Base-by-base conservation (phyloP, 2,888 invertebrate genomes). In the Amphipoea oculea region DNA sequence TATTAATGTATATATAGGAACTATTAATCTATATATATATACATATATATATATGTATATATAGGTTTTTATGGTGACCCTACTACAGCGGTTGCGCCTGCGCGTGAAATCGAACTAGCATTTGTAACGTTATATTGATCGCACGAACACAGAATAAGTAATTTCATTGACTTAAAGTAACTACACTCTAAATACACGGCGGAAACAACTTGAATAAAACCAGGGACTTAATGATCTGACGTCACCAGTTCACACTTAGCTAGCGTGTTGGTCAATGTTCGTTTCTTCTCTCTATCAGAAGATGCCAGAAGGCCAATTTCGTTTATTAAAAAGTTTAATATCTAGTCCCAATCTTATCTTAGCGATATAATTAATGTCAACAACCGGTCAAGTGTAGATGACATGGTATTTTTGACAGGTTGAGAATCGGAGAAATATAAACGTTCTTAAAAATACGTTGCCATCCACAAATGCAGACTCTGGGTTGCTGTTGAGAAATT, bases 91-190 rank as follows among this genome's bases (percentile, higher is more conserved):
- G 3, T 23, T 62, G 17, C 57, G 71, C 60, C 17, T 63, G 82
- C 82, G 82, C 85, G 84, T 85, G 85, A 85, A 85, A 85, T 85
- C 85, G 79, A 73, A 78, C 82, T 51, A 75, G 70, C 75, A 40
- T 77, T 76, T 60, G 73, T 78, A 78, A 70, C 69, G 74, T 78
- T 76, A 78, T 77, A 77, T 72, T 63, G 78, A 78, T 75, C 60
- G 72, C 62, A 76, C 79, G 82, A 54, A 66, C 57, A 48, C 42
- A 60, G 82, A 82, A 82, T 82, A 78, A 45, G 29, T 78, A 62
- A 73, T 51, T 73, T 60, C 54, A 23, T 68, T 62, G 40, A 80
- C 29, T 71, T 57, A 40, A 23, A 68, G 23, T 67, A 57, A 17
- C 40, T 40, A 42, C 51, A 60, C 11, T 60, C 29, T 42, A 51